phyloP scores from a whole-genome alignment of 2,797 vertebrate species.

The Oophaga sylvatica region DNA sequence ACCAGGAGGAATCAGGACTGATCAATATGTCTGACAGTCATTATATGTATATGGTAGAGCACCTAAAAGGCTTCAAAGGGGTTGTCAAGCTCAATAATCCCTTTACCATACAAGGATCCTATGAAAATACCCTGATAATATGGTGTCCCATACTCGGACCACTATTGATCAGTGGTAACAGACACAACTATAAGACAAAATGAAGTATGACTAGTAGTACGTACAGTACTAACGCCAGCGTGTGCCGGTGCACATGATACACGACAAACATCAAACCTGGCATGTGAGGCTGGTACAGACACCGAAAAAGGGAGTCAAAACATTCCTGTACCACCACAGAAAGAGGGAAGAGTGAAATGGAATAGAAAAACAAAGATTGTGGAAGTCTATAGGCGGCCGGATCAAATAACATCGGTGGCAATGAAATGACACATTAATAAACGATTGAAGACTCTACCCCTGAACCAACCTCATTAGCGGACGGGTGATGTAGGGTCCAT shows the following conservation, averaged over 20 bases:
- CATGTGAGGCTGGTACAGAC: conserved; percentile 3
- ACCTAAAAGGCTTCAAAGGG: too few relatives aligned
- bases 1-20: too few relatives aligned
- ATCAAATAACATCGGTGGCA: neutral
- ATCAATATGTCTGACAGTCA: too few relatives aligned
- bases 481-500: conserved; percentile 75
- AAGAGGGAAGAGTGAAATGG: neutral
- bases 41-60: too few relatives aligned
- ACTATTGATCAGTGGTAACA: too few relatives aligned
- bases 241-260: neutral
- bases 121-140: too few relatives aligned
- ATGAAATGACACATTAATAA: neutral
- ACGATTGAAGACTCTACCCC: neutral
- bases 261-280: neutral
- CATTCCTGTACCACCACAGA: neutral
- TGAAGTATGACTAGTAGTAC: too few relatives aligned
- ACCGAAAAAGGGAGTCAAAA: neutral
- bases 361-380: conserved; percentile 12
- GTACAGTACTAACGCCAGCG: neutral
- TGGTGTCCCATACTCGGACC: too few relatives aligned
- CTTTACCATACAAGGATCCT: too few relatives aligned
- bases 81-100: too few relatives aligned
- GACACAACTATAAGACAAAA: too few relatives aligned
- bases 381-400: neutral
- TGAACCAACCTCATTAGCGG: conserved; percentile 81